Evolutionary conservation across 2,113 vertebrate species (phyloP).

Genomic region (Ptilonorhynchus violaceus): DNA sequence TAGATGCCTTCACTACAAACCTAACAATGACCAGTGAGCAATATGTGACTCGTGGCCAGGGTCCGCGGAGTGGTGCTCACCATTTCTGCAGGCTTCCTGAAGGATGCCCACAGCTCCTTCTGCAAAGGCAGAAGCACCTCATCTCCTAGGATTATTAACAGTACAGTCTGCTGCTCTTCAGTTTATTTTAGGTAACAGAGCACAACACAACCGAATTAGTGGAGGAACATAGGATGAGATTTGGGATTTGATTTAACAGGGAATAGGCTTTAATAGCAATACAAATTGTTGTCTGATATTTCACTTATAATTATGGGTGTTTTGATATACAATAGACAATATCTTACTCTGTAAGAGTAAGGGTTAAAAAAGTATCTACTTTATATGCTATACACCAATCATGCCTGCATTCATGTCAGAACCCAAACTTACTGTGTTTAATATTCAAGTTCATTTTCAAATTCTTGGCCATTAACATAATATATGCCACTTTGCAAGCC

Average conservation of each 20-base stretch:
- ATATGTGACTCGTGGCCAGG: not conserved
- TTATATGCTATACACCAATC: conserved; percentile 20
- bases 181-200: not conserved
- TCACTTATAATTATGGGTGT: not conserved
- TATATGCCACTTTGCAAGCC: conserved; percentile 79
- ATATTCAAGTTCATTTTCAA: conserved; percentile 82
- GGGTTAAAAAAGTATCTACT: conserved; percentile 63
- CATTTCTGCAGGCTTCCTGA: not conserved
- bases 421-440: conserved; percentile 74
- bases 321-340: not conserved
- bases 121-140: not conserved
- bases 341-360: not conserved
- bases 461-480: conserved; percentile 78
- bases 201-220: not conserved
- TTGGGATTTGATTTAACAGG: not conserved
- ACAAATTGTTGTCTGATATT: not conserved
- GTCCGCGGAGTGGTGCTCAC: not conserved
- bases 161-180: not conserved
- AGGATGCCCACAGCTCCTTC: not conserved
- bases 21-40: not conserved
- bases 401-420: conserved; percentile 67
- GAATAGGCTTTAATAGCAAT: not conserved
- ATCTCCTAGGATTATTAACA: not conserved
- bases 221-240: not conserved
- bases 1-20: not conserved